Evolutionary conservation across 2,888 invertebrate species (phyloP).

Genomic region (Pterobdella sp.): DNA sequence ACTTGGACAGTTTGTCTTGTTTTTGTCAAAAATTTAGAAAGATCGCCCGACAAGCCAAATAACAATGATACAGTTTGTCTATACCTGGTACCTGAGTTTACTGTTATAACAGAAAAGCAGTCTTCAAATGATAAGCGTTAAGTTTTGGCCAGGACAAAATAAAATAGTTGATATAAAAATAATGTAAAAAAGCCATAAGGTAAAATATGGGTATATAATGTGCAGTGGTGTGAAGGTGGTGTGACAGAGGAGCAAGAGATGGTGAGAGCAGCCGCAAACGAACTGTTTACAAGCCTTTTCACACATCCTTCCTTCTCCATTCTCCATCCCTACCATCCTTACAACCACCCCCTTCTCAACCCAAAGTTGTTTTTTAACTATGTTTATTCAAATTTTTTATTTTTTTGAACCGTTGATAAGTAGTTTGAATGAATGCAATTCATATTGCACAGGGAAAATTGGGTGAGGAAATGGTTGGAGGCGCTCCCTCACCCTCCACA

Average conservation of each 20-base stretch:
- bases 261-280: conserved; percentile 7
- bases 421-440: not conserved
- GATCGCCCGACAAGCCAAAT: too few species aligned
- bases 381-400: not conserved
- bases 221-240: conserved; percentile 2
- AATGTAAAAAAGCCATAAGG: too few species aligned
- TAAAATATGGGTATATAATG: not conserved
- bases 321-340: not conserved
- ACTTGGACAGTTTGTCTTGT: too few species aligned
- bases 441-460: too few species aligned
- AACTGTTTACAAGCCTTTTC: conserved; percentile 3
- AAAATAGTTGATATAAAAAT: too few species aligned
- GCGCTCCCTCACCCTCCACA: conserved; percentile 12
- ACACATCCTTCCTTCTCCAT: conserved; percentile 3
- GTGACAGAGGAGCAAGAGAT: conserved; percentile 11
- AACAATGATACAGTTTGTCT: too few species aligned
- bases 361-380: not conserved
- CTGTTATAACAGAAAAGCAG: too few species aligned
- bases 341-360: not conserved
- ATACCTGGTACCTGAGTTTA: too few species aligned
- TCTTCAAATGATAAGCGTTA: too few species aligned
- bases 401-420: not conserved
- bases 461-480: not conserved
- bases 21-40: too few species aligned
- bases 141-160: too few species aligned